Percentiles rank a stretch among this genome's conserved stretches.
Conservation (phyloP, 2,113 vertebrate species). For the Pseudorhombus dupliciocellatus region DNA sequence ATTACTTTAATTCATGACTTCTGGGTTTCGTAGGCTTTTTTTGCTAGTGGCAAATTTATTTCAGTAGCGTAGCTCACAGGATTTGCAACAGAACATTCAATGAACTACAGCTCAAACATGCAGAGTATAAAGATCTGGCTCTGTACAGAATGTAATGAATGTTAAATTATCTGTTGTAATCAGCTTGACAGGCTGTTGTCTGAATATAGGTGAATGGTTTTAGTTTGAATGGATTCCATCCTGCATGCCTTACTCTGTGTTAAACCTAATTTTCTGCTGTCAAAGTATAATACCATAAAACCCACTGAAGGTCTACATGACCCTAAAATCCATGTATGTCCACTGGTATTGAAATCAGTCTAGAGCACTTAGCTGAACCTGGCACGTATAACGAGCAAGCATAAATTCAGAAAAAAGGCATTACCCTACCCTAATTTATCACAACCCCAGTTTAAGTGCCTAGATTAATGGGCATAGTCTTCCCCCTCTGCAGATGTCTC, state of each 20-base stretch:
- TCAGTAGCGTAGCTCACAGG: constrained; percentile 17
- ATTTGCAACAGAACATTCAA: constrained; percentile 35
- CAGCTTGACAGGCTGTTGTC: constrained; percentile 2
- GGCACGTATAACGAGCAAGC: constrained; percentile 24
- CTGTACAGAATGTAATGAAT: constrained; percentile 21
- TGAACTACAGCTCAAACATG: constrained; percentile 33
- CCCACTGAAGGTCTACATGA: not conserved
- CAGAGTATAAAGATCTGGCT: not conserved
- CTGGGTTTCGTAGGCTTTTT: not conserved
- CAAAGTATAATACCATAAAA: constrained; percentile 7
- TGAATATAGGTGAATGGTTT: constrained; percentile 27
- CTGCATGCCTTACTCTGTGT: not conserved
- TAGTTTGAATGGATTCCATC: not conserved
- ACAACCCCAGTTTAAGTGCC: constrained; percentile 29
- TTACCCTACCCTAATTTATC: constrained; percentile 26
- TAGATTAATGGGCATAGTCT: constrained; percentile 37
- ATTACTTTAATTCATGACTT: no score
- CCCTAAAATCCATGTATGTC: constrained; percentile 29
- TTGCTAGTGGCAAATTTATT: constrained; percentile 24
- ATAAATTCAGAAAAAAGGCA: constrained; percentile 35
- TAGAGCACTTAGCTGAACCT: constrained; percentile 20
- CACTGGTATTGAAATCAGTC: constrained; percentile 27
- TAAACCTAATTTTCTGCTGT: constrained; percentile 3
- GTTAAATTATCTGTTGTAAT: constrained; percentile 9
- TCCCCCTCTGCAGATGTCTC: constrained; percentile 40